Percentiles rank a stretch among this genome's conserved stretches.
Evolutionary conservation across 37 sponge, comb jelly and placozoan genomes (phyloP).

Genomic region (Spongilla lacustris): DNA sequence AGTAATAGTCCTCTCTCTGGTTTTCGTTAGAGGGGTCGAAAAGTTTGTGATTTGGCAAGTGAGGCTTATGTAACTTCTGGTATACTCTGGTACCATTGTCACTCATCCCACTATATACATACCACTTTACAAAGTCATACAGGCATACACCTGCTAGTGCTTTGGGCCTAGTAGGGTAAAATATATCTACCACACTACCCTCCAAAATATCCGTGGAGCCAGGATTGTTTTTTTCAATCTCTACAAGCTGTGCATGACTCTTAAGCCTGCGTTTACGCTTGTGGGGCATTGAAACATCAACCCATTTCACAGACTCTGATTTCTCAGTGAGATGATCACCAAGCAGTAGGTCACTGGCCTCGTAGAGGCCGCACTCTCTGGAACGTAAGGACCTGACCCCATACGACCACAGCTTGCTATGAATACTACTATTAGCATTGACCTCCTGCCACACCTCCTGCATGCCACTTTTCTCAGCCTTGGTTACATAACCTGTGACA

Average conservation of each 20-base stretch:
- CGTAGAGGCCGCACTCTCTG: constrained; percentile 56
- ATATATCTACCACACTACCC: constrained; percentile 23
- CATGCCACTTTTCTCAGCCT: constrained; percentile 67
- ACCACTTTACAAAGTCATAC: constrained; percentile 16
- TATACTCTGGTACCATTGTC: constrained; percentile 8
- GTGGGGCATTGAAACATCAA: constrained; percentile 42
- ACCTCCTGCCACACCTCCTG: constrained; percentile 58
- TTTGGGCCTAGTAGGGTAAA: constrained; percentile 40
- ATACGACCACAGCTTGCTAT: constrained; percentile 47
- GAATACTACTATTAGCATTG: constrained; percentile 7
- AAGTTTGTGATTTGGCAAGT: constrained; percentile 42
- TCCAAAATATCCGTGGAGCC: constrained; percentile 27
- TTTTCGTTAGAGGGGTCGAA: constrained; percentile 28
- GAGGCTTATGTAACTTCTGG: background rate
- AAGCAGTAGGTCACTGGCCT: constrained; percentile 52
- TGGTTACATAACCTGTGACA: constrained; percentile 63
- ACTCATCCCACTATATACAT: background rate
- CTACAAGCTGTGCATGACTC: constrained; percentile 11
- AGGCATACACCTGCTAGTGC: constrained; percentile 46
- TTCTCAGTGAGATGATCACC: constrained; percentile 53
- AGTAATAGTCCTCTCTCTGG: constrained; percentile 44
- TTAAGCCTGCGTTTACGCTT: constrained; percentile 36
- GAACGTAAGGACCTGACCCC: constrained; percentile 15
- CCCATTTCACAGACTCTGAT: constrained; percentile 51
- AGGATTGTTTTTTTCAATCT: constrained; percentile 35